phyloP scores from a whole-genome alignment of 1,140 invertebrate species.

The Tyrophagus putrescentiae region DNA sequence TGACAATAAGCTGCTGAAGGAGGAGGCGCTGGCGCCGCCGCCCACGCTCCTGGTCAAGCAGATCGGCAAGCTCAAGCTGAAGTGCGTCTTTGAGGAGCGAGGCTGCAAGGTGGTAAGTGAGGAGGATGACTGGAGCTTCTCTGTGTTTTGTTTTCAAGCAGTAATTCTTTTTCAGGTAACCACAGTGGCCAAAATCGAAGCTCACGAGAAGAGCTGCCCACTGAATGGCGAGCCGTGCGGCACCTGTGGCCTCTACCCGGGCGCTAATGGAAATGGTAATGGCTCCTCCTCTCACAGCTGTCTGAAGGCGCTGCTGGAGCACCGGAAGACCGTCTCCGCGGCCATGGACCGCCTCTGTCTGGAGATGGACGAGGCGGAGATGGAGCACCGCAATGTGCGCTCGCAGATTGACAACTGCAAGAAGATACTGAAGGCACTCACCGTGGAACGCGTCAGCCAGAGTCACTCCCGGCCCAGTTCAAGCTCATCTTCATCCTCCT shows the following conservation, averaged over 20 bases:
- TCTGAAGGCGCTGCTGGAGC: not conserved
- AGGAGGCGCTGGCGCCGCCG: not conserved
- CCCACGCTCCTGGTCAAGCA: not conserved
- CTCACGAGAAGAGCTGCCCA: not conserved
- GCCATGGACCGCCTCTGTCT: not conserved
- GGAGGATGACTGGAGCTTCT: no score
- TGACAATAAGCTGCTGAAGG: not conserved
- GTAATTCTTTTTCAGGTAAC: no score
- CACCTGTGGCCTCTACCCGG: no score
- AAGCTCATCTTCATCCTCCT: not conserved
- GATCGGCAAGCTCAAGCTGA: not conserved
- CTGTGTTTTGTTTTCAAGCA: no score
- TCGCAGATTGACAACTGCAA: constrained; percentile 4
- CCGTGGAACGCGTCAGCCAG: not conserved
- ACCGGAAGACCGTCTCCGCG: not conserved
- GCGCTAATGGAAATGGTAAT: no score
- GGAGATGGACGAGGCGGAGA: not conserved
- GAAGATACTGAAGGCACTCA: not conserved
- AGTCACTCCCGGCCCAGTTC: no score
- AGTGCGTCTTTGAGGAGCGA: not conserved
- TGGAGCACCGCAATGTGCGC: not conserved
- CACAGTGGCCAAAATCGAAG: not conserved
- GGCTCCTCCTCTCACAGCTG: not conserved
- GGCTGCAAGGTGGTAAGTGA: not conserved
- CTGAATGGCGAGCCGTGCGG: no score